Percentiles rank a stretch among this genome's conserved stretches.
phyloP scores from a whole-genome alignment of 2,113 vertebrate species.

The Sturnus vulgaris region DNA sequence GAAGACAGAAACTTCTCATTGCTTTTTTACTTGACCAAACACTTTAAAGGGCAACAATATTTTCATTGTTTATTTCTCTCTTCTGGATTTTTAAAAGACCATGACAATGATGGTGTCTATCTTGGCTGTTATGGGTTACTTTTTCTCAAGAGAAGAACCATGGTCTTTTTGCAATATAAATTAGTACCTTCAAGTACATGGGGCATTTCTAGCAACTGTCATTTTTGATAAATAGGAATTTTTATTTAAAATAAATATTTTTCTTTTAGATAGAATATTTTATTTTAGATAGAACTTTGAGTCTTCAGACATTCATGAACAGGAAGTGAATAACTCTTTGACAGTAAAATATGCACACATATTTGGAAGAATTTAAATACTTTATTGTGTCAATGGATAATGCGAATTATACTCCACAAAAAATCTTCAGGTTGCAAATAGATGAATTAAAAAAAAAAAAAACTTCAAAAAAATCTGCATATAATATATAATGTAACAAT shows the following conservation, averaged over 20 bases:
- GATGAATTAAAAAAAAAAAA: background rate
- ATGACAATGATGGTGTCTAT: background rate
- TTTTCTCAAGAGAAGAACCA: background rate
- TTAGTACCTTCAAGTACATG: background rate
- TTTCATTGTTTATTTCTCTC: background rate
- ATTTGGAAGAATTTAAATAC: background rate
- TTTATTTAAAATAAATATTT: background rate
- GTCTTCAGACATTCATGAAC: background rate
- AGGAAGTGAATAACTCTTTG: background rate
- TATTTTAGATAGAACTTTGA: background rate
- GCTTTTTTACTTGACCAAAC: background rate
- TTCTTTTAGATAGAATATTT: background rate
- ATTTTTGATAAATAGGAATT: background rate
- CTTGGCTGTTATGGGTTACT: background rate
- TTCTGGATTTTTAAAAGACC: background rate
- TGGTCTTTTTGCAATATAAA: background rate
- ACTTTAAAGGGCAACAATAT: background rate
- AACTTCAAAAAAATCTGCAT: rapidly evolving
- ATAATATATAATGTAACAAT: too few relatives aligned
- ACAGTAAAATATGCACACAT: background rate
- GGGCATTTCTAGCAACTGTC: background rate
- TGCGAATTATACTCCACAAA: background rate
- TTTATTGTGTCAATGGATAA: background rate
- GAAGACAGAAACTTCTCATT: background rate
- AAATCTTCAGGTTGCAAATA: background rate